These are phyloP conservation scores for Limnephilus marmoratus DNA, from an alignment of 2,888 invertebrate genomes.

Conservation along the genomic window DNA sequence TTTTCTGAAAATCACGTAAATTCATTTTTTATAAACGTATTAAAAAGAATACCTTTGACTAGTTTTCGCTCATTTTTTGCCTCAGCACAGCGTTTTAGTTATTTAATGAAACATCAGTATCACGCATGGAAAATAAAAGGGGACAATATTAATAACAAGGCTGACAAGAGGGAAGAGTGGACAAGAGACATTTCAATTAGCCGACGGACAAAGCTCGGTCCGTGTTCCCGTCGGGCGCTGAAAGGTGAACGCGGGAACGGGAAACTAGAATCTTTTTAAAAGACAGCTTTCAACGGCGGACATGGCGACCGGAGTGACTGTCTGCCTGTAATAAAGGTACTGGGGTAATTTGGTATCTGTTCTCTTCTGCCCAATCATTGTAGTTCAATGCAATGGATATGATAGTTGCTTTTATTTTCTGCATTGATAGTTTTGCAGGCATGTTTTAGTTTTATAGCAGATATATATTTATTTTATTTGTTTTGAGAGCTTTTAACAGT, in stretches of 20 bases:
- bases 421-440: background rate
- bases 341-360: background rate
- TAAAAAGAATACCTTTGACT: background rate
- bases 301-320: conserved; percentile 6
- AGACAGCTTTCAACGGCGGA: conserved; percentile 46
- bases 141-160: conserved; percentile 24
- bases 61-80: background rate
- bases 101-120: background rate
- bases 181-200: conserved; percentile 56
- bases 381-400: background rate
- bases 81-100: background rate
- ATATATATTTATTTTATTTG: too few relatives aligned
- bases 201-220: conserved; percentile 45
- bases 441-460: too few relatives aligned
- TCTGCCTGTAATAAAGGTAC: conserved; percentile 22
- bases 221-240: conserved; percentile 6
- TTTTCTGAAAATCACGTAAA: too few relatives aligned
- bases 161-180: background rate
- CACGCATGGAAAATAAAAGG: conserved; percentile 14
- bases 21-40: too few relatives aligned
- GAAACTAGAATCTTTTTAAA: conserved; percentile 21
- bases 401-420: background rate
- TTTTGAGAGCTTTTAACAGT: too few relatives aligned
- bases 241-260: background rate
- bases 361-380: background rate